Evolutionary conservation across 1,140 invertebrate species (phyloP).

Genomic region (Papilio polyxenes): DNA sequence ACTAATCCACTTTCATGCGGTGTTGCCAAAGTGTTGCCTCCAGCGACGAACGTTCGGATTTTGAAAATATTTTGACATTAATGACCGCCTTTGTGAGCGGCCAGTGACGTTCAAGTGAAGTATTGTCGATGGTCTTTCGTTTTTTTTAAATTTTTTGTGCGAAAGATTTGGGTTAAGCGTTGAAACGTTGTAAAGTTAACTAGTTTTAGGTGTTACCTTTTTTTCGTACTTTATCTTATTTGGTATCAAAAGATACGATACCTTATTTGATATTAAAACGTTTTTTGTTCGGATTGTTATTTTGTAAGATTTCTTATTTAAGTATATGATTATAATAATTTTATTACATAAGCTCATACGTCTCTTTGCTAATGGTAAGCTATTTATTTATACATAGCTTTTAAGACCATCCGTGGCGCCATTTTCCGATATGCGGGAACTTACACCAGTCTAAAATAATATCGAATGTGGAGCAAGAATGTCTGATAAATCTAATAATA

Average conservation of each 20-base stretch:
- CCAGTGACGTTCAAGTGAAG: slow-evolving; percentile 55
- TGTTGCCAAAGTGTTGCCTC: slow-evolving; percentile 58
- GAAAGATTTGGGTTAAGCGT: slow-evolving; percentile 25
- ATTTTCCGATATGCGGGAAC: too few species aligned
- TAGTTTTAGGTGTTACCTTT: slow-evolving; percentile 29
- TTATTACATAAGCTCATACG: too few species aligned
- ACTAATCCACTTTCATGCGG: slow-evolving; percentile 47
- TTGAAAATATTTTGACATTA: slow-evolving; percentile 74
- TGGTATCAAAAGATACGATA: not conserved
- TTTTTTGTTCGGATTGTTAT: not conserved
- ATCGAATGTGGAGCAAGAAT: too few species aligned
- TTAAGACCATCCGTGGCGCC: too few species aligned
- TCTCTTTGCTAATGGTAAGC: too few species aligned
- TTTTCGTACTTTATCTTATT: not conserved
- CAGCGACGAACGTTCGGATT: slow-evolving; percentile 60
- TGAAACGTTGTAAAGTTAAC: slow-evolving; percentile 30
- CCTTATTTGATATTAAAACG: not conserved
- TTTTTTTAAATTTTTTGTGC: slow-evolving; percentile 4
- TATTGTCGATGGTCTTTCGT: slow-evolving; percentile 49
- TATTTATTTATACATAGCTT: too few species aligned
- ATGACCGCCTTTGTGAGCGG: slow-evolving; percentile 58
- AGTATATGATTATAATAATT: too few species aligned
- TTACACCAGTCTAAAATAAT: too few species aligned
- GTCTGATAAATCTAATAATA: too few species aligned
- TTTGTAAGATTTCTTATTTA: not conserved